Evolutionary conservation across 2,888 invertebrate species (phyloP).

Genomic region (Lasioglossum marginatum): DNA sequence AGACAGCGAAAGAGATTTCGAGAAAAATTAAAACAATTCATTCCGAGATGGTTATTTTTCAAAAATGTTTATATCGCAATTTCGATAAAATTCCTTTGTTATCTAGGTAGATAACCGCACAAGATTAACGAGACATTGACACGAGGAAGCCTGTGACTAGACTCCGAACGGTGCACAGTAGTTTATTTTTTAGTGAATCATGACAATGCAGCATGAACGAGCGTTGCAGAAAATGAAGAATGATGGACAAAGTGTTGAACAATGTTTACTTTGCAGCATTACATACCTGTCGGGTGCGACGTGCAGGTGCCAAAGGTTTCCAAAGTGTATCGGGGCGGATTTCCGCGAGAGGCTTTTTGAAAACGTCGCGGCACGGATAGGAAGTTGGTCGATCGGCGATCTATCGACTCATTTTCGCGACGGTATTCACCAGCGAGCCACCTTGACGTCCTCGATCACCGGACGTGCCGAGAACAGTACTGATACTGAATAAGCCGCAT

Average conservation of each 20-base stretch:
- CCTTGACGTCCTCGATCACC: constrained; percentile 44
- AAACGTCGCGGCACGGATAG: constrained; percentile 38
- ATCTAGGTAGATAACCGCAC: neutral
- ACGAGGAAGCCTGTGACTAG: neutral
- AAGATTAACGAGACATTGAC: neutral
- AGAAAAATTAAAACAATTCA: neutral
- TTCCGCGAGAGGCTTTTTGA: constrained; percentile 18
- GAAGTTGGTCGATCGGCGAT: constrained; percentile 30
- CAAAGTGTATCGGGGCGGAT: neutral
- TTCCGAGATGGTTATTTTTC: neutral
- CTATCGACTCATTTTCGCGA: constrained; percentile 60
- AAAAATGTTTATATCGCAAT: neutral
- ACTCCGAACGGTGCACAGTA: neutral
- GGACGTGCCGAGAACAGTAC: constrained; percentile 64
- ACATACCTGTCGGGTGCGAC: constrained; percentile 39
- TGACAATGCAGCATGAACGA: neutral
- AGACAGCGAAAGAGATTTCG: neutral
- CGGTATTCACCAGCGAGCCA: constrained; percentile 33
- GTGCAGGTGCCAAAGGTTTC: neutral
- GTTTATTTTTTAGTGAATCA: no score
- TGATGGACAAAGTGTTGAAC: neutral
- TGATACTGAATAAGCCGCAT: constrained; percentile 61
- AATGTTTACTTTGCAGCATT: neutral
- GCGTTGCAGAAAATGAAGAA: neutral
- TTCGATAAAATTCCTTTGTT: neutral